These are phyloP conservation scores for Aurelia coerulea DNA, from an alignment of 30 jellyfish, hydroid and myxozoan species.

Conservation along the genomic window DNA sequence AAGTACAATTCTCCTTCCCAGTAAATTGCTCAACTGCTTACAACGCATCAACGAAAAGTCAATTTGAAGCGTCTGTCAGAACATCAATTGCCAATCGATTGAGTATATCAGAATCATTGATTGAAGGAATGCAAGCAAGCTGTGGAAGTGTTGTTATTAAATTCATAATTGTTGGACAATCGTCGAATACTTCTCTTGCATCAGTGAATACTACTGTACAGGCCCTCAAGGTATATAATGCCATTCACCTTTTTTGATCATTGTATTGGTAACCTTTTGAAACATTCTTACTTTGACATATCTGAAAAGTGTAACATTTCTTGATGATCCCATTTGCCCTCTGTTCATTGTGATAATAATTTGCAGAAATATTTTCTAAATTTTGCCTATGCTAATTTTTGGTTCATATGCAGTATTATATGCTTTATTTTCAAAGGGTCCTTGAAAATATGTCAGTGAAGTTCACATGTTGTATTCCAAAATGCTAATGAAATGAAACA, in stretches of 20 bases:
- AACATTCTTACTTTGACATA: not conserved
- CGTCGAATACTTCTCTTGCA: slow-evolving; percentile 28
- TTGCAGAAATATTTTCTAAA: too few relatives aligned
- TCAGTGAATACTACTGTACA: slow-evolving; percentile 25
- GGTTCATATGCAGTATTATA: too few relatives aligned
- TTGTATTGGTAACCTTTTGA: not conserved
- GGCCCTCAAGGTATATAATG: slow-evolving; percentile 17
- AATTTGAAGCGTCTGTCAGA: slow-evolving; percentile 36
- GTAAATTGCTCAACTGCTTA: slow-evolving; percentile 33
- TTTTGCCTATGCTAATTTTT: too few relatives aligned
- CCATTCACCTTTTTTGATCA: too few relatives aligned
- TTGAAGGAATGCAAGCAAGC: slow-evolving; percentile 21
- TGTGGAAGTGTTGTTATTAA: slow-evolving; percentile 62
- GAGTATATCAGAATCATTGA: slow-evolving; percentile 6
- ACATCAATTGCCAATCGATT: slow-evolving; percentile 11
- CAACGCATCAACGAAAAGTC: slow-evolving; percentile 37
- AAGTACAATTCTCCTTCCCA: slow-evolving; percentile 35
- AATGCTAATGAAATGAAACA: too few relatives aligned
- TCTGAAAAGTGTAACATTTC: too few relatives aligned
- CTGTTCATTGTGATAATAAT: too few relatives aligned
- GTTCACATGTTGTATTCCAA: too few relatives aligned
- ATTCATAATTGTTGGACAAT: slow-evolving; percentile 20
- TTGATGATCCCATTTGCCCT: too few relatives aligned
- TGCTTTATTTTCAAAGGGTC: too few relatives aligned
- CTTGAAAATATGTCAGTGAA: too few relatives aligned